Conservation (phyloP, 2,797 vertebrate species). For the Falco berigora region DNA sequence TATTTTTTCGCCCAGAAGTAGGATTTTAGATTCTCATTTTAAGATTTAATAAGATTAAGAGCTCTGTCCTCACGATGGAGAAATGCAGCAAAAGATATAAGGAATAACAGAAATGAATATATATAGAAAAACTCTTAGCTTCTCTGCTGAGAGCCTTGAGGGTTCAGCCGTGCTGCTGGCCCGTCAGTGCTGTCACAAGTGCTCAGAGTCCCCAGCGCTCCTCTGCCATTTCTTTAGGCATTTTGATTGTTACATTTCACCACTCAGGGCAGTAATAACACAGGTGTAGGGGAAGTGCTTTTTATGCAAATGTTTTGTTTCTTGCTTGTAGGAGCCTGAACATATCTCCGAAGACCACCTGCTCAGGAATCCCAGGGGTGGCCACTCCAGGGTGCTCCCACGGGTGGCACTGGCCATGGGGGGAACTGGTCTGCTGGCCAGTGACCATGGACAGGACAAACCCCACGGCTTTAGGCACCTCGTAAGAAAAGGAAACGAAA, state of each 20-base stretch:
- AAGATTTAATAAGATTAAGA: not conserved
- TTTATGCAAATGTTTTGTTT: constrained; percentile 18
- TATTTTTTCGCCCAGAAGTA: not conserved
- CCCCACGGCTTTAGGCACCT: not conserved
- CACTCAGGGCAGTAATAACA: not conserved
- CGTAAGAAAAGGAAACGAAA: not conserved
- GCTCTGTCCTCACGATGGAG: not conserved
- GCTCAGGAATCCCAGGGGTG: not conserved
- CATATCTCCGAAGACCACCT: not conserved
- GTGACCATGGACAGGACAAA: not conserved
- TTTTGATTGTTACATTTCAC: not conserved
- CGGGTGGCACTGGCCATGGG: not conserved
- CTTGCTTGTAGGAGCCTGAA: not conserved
- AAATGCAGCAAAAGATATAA: not conserved
- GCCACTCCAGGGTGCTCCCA: too few relatives aligned
- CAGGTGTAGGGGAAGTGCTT: not conserved
- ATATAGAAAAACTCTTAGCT: not conserved
- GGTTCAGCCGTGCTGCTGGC: not conserved
- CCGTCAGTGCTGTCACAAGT: not conserved
- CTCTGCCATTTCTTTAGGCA: not conserved
- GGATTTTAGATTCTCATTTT: not conserved
- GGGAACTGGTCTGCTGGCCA: not conserved
- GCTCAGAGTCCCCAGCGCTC: not conserved
- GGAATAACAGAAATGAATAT: not conserved
- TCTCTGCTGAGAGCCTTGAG: not conserved